phyloP scores from a whole-genome alignment of 2,113 vertebrate species.

The Antidorcas marsupialis region DNA sequence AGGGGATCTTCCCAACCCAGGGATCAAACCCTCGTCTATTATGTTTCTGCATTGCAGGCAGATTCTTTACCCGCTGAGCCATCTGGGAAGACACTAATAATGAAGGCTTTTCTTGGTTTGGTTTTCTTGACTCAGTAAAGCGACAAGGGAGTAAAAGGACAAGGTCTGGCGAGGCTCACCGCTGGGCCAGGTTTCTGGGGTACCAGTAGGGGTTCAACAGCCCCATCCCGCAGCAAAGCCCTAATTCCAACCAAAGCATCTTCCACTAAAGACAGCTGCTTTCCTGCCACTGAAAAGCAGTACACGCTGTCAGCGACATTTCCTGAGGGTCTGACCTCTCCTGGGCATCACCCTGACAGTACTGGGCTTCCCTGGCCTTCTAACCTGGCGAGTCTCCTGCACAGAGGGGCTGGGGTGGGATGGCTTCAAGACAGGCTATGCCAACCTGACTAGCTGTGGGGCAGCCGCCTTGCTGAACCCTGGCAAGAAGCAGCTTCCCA shows the following conservation, averaged over 20 bases:
- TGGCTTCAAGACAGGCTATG: not conserved
- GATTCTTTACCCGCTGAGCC: not conserved
- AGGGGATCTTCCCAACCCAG: not conserved
- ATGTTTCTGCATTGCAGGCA: not conserved
- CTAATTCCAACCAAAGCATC: not conserved
- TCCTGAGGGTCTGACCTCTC: no score
- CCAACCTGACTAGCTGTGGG: not conserved
- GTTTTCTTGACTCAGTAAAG: not conserved
- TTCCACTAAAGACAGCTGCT: not conserved
- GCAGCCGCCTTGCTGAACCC: not conserved
- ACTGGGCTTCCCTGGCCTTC: not conserved
- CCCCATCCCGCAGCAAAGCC: not conserved
- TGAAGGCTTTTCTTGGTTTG: not conserved
- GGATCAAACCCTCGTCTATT: not conserved
- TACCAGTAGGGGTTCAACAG: rapidly evolving
- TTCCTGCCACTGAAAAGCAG: not conserved
- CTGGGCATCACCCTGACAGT: not conserved
- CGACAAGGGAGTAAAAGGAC: not conserved
- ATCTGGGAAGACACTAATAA: not conserved
- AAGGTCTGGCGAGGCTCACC: not conserved
- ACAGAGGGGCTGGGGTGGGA: not conserved
- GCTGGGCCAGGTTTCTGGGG: not conserved
- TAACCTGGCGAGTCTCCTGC: not conserved
- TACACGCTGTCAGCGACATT: not conserved
- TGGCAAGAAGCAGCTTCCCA: not conserved